A percentile compares a stretch with the other conserved stretches of the same genome.
These are phyloP conservation scores for Diachasmimorpha longicaudata DNA, from an alignment of 1,140 invertebrate species.

Conservation along the genomic window DNA sequence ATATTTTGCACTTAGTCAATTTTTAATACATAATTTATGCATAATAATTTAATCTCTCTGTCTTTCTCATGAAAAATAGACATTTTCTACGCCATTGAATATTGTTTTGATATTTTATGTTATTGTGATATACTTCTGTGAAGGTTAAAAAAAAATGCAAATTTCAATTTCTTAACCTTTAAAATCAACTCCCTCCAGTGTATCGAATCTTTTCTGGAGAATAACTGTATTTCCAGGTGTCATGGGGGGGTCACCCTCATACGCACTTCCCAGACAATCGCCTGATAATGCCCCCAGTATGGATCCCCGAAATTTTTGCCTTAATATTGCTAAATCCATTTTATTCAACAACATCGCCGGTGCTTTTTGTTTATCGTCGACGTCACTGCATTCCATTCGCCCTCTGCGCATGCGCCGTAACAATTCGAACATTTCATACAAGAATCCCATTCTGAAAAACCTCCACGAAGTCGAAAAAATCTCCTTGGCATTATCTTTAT, in stretches of 20 bases:
- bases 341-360: conserved; percentile 25
- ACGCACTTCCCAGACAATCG: conserved; percentile 76
- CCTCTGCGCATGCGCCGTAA: background rate
- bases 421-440: background rate
- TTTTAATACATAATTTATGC: too few species aligned
- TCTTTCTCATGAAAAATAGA: too few species aligned
- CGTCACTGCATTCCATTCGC: background rate
- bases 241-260: conserved; percentile 67
- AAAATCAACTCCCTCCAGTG: conserved; percentile 65
- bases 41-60: too few species aligned
- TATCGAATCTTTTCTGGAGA: conserved; percentile 68
- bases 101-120: too few species aligned
- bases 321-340: conserved; percentile 56
- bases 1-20: too few species aligned
- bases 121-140: too few species aligned
- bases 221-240: conserved; percentile 61
- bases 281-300: conserved; percentile 74
- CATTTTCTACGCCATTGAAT: too few species aligned
- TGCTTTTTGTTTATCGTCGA: background rate
- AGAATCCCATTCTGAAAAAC: background rate
- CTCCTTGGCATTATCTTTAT: too few species aligned
- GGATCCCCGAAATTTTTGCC: conserved; percentile 71
- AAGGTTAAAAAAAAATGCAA: too few species aligned
- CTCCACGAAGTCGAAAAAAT: too few species aligned
- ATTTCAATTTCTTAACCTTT: conserved; percentile 60